Evolutionary conservation across 2,113 vertebrate species (phyloP).

Genomic region (Microtus oregoni): DNA sequence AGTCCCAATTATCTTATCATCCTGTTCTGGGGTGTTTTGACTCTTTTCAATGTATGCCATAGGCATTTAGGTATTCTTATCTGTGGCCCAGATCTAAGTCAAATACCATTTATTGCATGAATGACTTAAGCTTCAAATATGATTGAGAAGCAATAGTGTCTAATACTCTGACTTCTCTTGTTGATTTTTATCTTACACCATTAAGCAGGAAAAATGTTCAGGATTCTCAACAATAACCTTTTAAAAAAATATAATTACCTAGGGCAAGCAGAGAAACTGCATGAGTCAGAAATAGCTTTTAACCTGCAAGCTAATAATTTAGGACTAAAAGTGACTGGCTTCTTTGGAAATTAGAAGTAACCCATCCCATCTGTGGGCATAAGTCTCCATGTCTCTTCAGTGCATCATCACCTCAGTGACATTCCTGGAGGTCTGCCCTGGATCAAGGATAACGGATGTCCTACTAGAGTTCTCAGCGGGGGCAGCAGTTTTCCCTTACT

Average conservation of each 20-base stretch:
- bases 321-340: slow-evolving; percentile 25
- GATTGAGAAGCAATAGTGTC: not conserved
- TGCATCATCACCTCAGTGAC: not conserved
- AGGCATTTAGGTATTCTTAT: not conserved
- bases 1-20: not conserved
- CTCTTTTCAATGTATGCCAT: not conserved
- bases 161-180: slow-evolving; percentile 5
- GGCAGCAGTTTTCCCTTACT: not conserved
- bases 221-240: not conserved
- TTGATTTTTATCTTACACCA: slow-evolving; percentile 19
- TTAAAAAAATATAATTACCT: slow-evolving; percentile 11
- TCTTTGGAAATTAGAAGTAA: not conserved
- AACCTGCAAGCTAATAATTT: not conserved
- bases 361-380: not conserved
- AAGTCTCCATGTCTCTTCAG: not conserved
- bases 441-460: not conserved
- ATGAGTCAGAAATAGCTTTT: slow-evolving; percentile 27
- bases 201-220: not conserved
- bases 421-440: not conserved
- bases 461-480: not conserved
- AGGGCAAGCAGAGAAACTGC: slow-evolving; percentile 11
- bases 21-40: not conserved
- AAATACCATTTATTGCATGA: not conserved
- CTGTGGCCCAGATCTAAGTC: not conserved
- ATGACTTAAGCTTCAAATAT: not conserved